Conservation (phyloP, 2,113 vertebrate genomes). For the Psettodes erumei region DNA sequence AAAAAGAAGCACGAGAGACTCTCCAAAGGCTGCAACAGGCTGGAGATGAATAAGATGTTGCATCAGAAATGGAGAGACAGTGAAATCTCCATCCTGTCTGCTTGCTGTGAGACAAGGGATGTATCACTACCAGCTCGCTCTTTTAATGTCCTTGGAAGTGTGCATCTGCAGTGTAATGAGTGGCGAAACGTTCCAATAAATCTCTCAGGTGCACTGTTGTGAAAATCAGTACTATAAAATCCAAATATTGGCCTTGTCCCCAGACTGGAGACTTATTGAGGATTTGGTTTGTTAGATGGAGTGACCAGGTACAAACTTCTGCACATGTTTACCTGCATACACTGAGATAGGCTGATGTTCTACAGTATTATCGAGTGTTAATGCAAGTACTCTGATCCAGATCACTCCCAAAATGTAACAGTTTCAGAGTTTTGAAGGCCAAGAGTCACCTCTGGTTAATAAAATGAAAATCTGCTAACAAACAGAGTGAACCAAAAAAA, state of each 20-base stretch:
- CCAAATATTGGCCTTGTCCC: slow-evolving; percentile 20
- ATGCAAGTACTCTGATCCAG: no score
- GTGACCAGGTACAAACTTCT: neutral
- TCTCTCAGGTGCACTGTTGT: neutral
- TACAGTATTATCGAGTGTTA: neutral
- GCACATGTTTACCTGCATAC: neutral
- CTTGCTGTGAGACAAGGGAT: slow-evolving; percentile 44
- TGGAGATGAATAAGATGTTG: slow-evolving; percentile 73
- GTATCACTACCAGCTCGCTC: slow-evolving; percentile 50
- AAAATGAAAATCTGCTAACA: no score
- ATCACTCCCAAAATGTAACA: no score
- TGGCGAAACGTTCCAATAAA: slow-evolving; percentile 40
- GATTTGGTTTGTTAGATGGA: slow-evolving; percentile 10
- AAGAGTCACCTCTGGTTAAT: no score
- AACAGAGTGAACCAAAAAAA: no score
- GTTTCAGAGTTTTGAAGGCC: no score
- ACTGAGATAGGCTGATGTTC: neutral
- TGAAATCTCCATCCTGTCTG: slow-evolving; percentile 56
- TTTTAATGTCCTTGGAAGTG: slow-evolving; percentile 60
- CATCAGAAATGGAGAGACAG: slow-evolving; percentile 62
- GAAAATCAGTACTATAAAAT: slow-evolving; percentile 4
- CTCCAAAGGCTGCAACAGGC: slow-evolving; percentile 52
- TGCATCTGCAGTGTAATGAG: slow-evolving; percentile 36
- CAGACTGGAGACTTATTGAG: slow-evolving; percentile 3
- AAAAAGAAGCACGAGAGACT: slow-evolving; percentile 10